phyloP scores from a whole-genome alignment of 2,888 invertebrate species.

The Oscheius sp. region DNA sequence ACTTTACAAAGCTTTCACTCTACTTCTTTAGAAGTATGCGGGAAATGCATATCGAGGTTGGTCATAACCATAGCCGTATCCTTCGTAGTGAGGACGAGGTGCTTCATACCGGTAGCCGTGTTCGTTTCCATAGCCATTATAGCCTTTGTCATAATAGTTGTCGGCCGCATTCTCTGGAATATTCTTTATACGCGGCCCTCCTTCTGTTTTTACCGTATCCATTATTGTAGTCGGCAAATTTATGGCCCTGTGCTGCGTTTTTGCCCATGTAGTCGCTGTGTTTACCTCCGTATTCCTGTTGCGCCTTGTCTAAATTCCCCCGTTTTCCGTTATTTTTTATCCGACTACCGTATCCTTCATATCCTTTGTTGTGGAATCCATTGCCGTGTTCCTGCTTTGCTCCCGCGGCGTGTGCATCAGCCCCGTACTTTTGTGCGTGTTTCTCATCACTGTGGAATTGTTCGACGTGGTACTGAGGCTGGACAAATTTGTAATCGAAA shows the following conservation, averaged over 20 bases:
- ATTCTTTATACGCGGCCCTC: no score
- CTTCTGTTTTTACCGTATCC: conserved; percentile 47
- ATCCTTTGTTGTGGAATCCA: conserved; percentile 61
- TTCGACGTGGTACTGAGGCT: conserved; percentile 68
- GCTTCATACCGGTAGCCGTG: conserved; percentile 44
- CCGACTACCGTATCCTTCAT: conserved; percentile 52
- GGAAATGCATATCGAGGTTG: conserved; percentile 28
- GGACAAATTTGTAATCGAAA: conserved; percentile 67
- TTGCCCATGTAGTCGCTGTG: conserved; percentile 57
- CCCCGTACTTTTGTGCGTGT: conserved; percentile 64
- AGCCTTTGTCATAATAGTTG: conserved; percentile 59
- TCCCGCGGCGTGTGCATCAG: conserved; percentile 59
- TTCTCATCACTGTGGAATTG: conserved; percentile 67
- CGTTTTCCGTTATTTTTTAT: conserved; percentile 37
- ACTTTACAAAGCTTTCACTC: background rate
- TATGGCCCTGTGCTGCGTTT: conserved; percentile 51
- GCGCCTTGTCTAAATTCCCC: conserved; percentile 57
- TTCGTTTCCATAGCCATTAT: conserved; percentile 56
- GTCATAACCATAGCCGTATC: conserved; percentile 46
- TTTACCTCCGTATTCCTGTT: conserved; percentile 52
- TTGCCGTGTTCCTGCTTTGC: conserved; percentile 52
- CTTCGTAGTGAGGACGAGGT: conserved; percentile 46
- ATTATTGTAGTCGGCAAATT: conserved; percentile 42
- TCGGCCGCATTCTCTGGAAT: conserved; percentile 43
- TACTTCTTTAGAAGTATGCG: conserved; percentile 11